These are phyloP conservation scores for Drosophila quadrilineata DNA, from an alignment of 1,140 invertebrate genomes.

Conservation along the genomic window DNA sequence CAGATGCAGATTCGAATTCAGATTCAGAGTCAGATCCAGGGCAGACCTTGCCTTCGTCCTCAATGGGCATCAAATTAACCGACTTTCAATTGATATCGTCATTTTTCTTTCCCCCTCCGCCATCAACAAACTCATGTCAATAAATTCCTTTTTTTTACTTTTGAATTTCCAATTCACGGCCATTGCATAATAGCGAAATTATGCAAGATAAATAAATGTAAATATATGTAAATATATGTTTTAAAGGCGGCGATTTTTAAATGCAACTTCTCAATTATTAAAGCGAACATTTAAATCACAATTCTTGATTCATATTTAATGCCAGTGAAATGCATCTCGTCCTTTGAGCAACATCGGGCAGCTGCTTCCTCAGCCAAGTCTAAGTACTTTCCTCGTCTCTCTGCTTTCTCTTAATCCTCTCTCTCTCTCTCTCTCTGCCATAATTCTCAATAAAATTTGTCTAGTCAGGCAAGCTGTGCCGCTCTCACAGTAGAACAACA, in stretches of 20 bases:
- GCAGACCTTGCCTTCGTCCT: constrained; percentile 14
- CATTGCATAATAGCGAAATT: constrained; percentile 38
- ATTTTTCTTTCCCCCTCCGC: background rate
- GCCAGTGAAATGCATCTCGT: too few species aligned
- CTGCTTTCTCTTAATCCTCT: background rate
- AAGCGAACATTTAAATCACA: too few species aligned
- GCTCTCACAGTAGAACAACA: background rate
- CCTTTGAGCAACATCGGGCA: too few species aligned
- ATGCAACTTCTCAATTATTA: too few species aligned
- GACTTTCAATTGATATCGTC: constrained; percentile 36
- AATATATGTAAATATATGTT: constrained; percentile 27
- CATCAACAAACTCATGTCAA: background rate
- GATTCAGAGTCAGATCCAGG: background rate
- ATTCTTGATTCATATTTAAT: too few species aligned
- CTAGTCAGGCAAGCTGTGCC: constrained; percentile 28
- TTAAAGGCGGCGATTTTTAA: background rate
- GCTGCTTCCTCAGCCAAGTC: too few species aligned
- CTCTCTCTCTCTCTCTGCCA: background rate
- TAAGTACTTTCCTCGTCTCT: background rate
- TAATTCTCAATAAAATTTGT: constrained; percentile 41
- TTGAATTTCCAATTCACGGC: constrained; percentile 11
- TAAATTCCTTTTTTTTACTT: background rate
- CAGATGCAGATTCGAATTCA: too few species aligned
- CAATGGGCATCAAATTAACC: constrained; percentile 41
- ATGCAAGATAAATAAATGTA: too few species aligned